A percentile compares a stretch with the other conserved stretches of the same genome.
These are phyloP conservation scores for Chloebia gouldiae DNA, from an alignment of 2,113 vertebrate species.

Conservation along the genomic window DNA sequence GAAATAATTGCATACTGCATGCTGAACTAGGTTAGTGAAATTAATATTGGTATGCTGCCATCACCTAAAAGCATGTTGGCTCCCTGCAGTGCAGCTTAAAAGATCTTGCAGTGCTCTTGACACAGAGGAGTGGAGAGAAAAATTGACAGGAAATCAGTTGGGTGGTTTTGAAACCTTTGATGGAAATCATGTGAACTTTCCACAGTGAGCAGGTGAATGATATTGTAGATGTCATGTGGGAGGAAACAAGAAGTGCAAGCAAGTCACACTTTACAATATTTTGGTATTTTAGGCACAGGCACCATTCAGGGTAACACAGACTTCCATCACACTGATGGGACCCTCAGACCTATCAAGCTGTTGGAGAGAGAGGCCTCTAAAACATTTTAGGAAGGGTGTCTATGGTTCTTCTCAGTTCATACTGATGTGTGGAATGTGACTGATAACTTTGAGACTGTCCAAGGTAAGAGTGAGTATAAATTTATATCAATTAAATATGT, in stretches of 20 bases:
- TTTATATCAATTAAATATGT: background rate
- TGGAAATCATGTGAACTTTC: conserved; percentile 3
- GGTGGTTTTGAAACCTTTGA: background rate
- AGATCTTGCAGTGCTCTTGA: background rate
- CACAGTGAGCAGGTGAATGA: background rate
- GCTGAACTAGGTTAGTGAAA: conserved; percentile 47
- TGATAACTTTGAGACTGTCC: background rate
- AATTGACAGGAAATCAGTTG: background rate
- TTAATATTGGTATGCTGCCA: conserved; percentile 45
- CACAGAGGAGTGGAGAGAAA: background rate
- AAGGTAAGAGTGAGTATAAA: background rate
- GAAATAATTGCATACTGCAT: conserved; percentile 24
- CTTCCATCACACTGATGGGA: background rate
- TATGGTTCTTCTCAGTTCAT: background rate
- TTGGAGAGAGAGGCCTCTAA: background rate
- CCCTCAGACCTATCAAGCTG: background rate
- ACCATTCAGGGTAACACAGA: background rate
- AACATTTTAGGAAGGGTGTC: background rate
- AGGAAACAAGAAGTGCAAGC: background rate
- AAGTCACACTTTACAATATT: background rate
- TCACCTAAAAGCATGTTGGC: background rate
- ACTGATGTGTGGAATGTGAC: background rate
- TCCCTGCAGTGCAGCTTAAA: conserved; percentile 15
- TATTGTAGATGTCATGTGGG: background rate
- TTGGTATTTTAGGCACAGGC: background rate